phyloP scores from a whole-genome alignment of 2,113 vertebrate species.

The Macrotus californicus region DNA sequence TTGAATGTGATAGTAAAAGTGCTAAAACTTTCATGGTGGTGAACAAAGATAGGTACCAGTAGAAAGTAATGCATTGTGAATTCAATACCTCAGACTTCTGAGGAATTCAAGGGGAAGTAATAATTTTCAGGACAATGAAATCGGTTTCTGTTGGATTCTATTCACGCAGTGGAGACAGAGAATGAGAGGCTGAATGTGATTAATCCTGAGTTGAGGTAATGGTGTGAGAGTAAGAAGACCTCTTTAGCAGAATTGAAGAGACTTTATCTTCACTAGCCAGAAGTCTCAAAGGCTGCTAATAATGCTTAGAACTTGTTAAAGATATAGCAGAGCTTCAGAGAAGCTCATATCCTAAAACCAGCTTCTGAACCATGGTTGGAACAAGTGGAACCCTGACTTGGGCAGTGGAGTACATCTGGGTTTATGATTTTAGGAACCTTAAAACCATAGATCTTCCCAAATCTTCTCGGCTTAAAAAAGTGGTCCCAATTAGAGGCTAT shows the following conservation, averaged over 20 bases:
- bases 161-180: neutral
- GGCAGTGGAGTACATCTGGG: neutral
- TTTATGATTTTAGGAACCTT: neutral
- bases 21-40: neutral
- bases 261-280: neutral
- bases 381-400: neutral
- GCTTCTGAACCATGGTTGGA: neutral
- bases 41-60: neutral
- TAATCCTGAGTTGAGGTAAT: neutral
- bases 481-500: neutral
- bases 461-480: neutral
- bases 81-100: neutral
- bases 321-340: neutral
- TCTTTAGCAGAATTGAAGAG: neutral
- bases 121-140: neutral
- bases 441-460: neutral
- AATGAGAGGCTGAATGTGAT: neutral
- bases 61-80: neutral
- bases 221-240: neutral
- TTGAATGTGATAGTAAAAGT: neutral
- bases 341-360: neutral
- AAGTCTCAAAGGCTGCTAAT: neutral
- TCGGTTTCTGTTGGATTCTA: neutral
- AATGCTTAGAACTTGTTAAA: neutral
- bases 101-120: neutral